Conservation (phyloP, 2,113 vertebrate species). For the Cololabis saira region DNA sequence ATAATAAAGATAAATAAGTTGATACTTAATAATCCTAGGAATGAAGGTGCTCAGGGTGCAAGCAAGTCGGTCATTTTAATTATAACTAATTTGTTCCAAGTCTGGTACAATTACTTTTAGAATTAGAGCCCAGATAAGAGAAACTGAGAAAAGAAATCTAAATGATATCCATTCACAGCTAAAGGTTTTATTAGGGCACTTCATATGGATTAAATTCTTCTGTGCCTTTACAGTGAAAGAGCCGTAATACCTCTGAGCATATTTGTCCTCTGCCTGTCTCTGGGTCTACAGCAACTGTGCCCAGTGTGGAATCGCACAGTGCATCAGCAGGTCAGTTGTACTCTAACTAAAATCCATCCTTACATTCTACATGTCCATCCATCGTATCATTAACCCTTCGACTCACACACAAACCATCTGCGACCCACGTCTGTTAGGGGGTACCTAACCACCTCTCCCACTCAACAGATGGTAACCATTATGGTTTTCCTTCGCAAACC, state of each 20-base stretch:
- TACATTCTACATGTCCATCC: slow-evolving; percentile 10
- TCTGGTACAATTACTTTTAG: not conserved
- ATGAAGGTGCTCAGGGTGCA: not conserved
- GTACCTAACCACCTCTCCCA: slow-evolving; percentile 73
- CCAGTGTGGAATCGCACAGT: slow-evolving; percentile 8
- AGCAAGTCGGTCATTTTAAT: not conserved
- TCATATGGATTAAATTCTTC: not conserved
- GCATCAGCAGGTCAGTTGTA: slow-evolving; percentile 27
- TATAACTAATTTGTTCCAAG: not conserved
- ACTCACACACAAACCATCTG: slow-evolving; percentile 75
- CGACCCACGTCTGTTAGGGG: slow-evolving; percentile 72
- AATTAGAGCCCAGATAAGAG: not conserved
- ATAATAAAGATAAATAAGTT: not conserved
- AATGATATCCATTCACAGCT: not conserved
- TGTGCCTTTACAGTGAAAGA: not conserved
- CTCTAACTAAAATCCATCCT: slow-evolving; percentile 21
- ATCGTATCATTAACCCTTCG: slow-evolving; percentile 81
- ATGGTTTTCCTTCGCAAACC: slow-evolving; percentile 1
- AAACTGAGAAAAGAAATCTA: not conserved
- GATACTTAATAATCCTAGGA: not conserved
- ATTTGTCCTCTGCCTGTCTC: slow-evolving; percentile 12
- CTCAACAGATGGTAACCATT: slow-evolving; percentile 58
- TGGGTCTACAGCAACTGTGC: slow-evolving; percentile 15
- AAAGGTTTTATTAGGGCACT: not conserved
- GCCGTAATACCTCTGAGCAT: not conserved